Percentiles rank a stretch among this genome's conserved stretches.
Conservation (phyloP, 2,888 invertebrate species). For the Drosophila acutilabella region DNA sequence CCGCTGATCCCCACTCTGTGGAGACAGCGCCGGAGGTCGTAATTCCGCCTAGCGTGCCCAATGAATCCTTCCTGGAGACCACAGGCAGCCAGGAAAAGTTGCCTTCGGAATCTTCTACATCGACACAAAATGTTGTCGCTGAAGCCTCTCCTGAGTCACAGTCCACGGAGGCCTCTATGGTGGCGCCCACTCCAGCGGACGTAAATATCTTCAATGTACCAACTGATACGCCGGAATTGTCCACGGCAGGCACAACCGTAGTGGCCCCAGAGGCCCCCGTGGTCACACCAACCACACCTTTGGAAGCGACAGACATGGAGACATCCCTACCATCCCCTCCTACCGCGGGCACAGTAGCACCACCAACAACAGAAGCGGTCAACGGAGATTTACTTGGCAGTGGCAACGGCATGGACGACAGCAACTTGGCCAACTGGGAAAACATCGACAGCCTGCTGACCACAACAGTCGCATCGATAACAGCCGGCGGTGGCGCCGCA, state of each 20-base stretch:
- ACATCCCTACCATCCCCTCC: neutral
- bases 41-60: neutral
- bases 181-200: slow-evolving; percentile 53
- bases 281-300: slow-evolving; percentile 4
- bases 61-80: neutral
- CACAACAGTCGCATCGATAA: slow-evolving; percentile 71
- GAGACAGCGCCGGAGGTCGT: neutral
- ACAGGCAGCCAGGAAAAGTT: slow-evolving; percentile 12
- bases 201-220: slow-evolving; percentile 69
- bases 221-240: slow-evolving; percentile 33
- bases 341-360: slow-evolving; percentile 20
- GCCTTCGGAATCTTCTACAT: slow-evolving; percentile 15
- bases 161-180: slow-evolving; percentile 3
- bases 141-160: neutral
- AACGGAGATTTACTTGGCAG: slow-evolving; percentile 48
- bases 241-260: slow-evolving; percentile 24
- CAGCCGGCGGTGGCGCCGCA: slow-evolving; percentile 58
- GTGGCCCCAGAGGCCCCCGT: slow-evolving; percentile 6
- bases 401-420: slow-evolving; percentile 58
- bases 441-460: slow-evolving; percentile 82
- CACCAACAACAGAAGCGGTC: slow-evolving; percentile 23
- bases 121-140: slow-evolving; percentile 33
- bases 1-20: slow-evolving; percentile 7
- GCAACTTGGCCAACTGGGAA: slow-evolving; percentile 77
- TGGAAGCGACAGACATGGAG: slow-evolving; percentile 38